Evolutionary conservation across 2,113 vertebrate species (phyloP), one percentile per base, ranked within the genome.

Genomic region (Ceyx margarethae): DNA sequence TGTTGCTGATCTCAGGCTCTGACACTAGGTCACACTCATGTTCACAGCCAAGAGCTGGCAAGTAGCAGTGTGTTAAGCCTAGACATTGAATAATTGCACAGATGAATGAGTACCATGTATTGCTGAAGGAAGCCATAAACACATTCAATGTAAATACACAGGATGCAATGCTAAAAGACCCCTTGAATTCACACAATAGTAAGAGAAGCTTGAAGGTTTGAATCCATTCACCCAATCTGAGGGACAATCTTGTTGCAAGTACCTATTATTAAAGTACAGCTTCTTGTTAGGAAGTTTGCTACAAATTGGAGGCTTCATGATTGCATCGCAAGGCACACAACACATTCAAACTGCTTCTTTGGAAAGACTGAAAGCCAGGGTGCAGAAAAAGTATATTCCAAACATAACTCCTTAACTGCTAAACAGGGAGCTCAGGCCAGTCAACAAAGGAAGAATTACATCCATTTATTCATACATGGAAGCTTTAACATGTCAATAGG

Each of bases 331-430:
- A 45, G 4, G 20, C 11, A 11, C 13, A 43, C 31, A 43, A 4
- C 3, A 6, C 5, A 0, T 25, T 45, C 25, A 46, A 28, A 11
- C 12, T 6, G 33, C 51, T 65, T 18, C 43, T 57, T 26, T 16
- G 43, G 66, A 48, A 68, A 64, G 45, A 28, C 8, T 7, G 15
- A 35, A 53, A 77, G 57, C 29, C 42, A 57, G 9, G 25, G 37
- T 5, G 50, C 69, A 35, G n/a, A 42, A 25, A 66, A 2, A 2
- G 25, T 3, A 2, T 7, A 15, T 60, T 71, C 65, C 14, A 26
- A n/a, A 21, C 21, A 0, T n/a, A 2, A 15, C 5, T 20, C 25
- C 3, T 0, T 6, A 25, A 7, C n/a, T 7, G 50, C 37, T 57
- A 1, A 62, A 20, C 10, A 3, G 33, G 29, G 73, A 54, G 17